Evolutionary conservation across 2,113 vertebrate species (phyloP).

Genomic region (Potamarius usumacintae): DNA sequence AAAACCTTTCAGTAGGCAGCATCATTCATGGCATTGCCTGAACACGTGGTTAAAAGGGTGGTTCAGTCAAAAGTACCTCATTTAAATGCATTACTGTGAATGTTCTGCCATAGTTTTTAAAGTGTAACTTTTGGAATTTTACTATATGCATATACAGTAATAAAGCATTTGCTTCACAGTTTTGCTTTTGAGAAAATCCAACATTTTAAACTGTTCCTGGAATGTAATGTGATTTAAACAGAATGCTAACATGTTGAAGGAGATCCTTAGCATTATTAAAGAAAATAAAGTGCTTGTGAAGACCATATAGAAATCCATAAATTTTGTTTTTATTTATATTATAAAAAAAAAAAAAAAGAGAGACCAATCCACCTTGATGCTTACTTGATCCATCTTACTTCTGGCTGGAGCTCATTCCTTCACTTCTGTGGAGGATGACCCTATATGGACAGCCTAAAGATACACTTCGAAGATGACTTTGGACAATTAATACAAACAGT

Average conservation of each 20-base stretch:
- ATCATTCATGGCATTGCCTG: slow-evolving; percentile 61
- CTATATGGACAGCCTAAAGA: too few relatives aligned
- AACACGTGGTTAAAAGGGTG: neutral
- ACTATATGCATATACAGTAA: neutral
- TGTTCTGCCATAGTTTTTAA: neutral
- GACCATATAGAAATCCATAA: neutral
- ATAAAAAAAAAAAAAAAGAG: too few relatives aligned
- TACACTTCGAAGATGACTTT: too few relatives aligned
- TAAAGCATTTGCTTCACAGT: neutral
- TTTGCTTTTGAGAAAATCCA: neutral
- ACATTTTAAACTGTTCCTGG: neutral
- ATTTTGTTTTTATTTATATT: neutral
- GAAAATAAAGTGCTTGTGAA: neutral
- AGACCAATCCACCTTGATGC: too few relatives aligned
- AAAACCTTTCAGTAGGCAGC: slow-evolving; percentile 48
- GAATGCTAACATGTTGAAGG: neutral
- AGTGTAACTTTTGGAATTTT: neutral
- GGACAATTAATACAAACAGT: too few relatives aligned
- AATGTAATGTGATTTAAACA: neutral
- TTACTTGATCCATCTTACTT: too few relatives aligned
- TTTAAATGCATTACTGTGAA: neutral
- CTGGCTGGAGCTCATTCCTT: too few relatives aligned
- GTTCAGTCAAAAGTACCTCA: slow-evolving; percentile 6
- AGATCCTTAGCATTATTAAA: neutral
- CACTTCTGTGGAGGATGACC: too few relatives aligned